Conservation (phyloP, 2,888 invertebrate genomes). For the Chymomyza procnemis region DNA sequence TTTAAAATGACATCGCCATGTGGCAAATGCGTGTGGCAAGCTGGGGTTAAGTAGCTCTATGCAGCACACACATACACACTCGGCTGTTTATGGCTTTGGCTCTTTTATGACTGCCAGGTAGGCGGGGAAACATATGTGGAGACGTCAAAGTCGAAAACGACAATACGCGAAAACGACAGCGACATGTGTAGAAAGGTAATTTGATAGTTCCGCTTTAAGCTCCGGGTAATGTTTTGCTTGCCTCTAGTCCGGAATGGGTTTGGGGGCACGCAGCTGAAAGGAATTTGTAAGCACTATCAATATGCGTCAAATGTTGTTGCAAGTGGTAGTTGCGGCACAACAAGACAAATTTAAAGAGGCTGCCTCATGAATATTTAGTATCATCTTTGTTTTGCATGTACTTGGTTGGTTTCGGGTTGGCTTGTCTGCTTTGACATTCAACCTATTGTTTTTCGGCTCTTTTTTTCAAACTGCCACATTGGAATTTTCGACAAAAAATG, state of each 20-base stretch:
- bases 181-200: constrained; percentile 61
- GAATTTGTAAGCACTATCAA: constrained; percentile 10
- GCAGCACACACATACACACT: constrained; percentile 2
- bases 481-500: too few relatives aligned
- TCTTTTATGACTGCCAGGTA: neutral
- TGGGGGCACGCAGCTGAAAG: neutral
- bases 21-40: neutral
- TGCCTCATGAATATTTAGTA: constrained; percentile 67
- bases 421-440: too few relatives aligned
- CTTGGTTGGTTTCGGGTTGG: neutral
- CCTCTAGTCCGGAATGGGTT: neutral
- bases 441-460: too few relatives aligned
- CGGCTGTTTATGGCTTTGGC: constrained; percentile 57
- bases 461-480: too few relatives aligned
- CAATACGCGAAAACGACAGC: neutral
- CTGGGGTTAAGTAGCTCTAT: constrained; percentile 10
- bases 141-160: neutral
- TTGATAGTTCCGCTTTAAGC: constrained; percentile 52
- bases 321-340: constrained; percentile 8
- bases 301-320: constrained; percentile 4
- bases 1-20: constrained; percentile 40
- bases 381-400: neutral
- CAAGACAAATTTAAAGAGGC: constrained; percentile 9
- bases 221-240: neutral
- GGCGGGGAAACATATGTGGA: neutral